Conservation (phyloP, 2,888 invertebrate species). For the Dasysyrphus tricinctus region DNA sequence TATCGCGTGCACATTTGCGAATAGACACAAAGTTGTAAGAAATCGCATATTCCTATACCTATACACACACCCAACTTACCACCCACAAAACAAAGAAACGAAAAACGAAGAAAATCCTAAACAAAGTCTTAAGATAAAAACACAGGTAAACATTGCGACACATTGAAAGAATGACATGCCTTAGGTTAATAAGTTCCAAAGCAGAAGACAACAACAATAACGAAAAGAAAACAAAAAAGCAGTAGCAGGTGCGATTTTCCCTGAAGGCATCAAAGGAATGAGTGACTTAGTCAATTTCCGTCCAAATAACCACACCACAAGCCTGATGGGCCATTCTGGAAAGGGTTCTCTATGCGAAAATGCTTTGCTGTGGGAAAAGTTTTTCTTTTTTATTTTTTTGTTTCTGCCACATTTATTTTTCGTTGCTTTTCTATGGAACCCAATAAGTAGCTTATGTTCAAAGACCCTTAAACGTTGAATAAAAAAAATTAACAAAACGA, state of each 20-base stretch:
- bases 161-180: constrained; percentile 55
- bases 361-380: constrained; percentile 32
- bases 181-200: constrained; percentile 40
- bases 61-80: background rate
- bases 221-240: constrained; percentile 26
- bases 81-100: constrained; percentile 26
- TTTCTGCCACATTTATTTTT: background rate
- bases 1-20: constrained; percentile 68
- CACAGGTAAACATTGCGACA: constrained; percentile 63
- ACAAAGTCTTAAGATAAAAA: constrained; percentile 60
- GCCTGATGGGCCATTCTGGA: constrained; percentile 42
- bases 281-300: constrained; percentile 72
- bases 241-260: constrained; percentile 51
- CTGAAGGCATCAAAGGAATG: constrained; percentile 55
- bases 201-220: constrained; percentile 8
- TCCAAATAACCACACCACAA: constrained; percentile 38
- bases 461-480: constrained; percentile 15
- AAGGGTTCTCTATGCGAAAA: constrained; percentile 56
- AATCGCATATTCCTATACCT: background rate
- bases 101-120: constrained; percentile 37
- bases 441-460: constrained; percentile 49
- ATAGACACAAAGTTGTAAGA: constrained; percentile 38
- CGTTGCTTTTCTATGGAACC: background rate
- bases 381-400: constrained; percentile 22
- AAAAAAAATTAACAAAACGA: background rate